A percentile compares a stretch with the other conserved stretches of the same genome.
Conservation (phyloP, 2,113 vertebrate species). For the Semnopithecus entellus region DNA sequence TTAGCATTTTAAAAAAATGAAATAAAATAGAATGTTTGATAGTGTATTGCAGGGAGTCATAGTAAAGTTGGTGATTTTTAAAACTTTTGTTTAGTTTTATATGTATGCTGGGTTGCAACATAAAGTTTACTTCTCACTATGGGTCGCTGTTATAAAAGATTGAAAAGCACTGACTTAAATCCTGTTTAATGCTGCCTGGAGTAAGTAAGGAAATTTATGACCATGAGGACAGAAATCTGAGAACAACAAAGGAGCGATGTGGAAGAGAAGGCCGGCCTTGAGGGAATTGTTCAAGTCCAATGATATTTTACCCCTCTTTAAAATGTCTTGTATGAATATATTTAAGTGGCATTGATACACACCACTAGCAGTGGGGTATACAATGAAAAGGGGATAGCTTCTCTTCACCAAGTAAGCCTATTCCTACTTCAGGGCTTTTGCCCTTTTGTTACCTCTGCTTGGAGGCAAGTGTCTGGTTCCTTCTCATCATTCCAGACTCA, state of each 20-base stretch:
- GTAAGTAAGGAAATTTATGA: not conserved
- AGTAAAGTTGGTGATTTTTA: not conserved
- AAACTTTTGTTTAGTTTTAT: conserved; percentile 20
- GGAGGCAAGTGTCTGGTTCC: not conserved
- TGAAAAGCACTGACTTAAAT: not conserved
- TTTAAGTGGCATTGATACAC: not conserved
- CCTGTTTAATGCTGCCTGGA: not conserved
- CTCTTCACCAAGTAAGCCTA: not conserved
- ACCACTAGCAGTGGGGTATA: not conserved
- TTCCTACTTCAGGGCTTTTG: not conserved
- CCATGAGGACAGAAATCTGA: not conserved
- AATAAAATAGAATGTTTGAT: not conserved
- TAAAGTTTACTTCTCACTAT: not conserved
- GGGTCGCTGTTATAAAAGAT: not conserved
- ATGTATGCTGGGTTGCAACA: not conserved
- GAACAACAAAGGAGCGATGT: not conserved
- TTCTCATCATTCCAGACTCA: not conserved
- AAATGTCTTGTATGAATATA: not conserved
- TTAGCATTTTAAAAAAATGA: not conserved
- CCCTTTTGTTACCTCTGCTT: not conserved
- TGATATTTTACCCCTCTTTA: not conserved
- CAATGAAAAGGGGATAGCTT: not conserved
- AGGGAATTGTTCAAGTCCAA: not conserved
- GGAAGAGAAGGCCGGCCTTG: not conserved
- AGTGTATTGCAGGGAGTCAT: not conserved